Evolutionary conservation across 2,888 invertebrate genomes (phyloP).

Genomic region (Abrostola triplasia): DNA sequence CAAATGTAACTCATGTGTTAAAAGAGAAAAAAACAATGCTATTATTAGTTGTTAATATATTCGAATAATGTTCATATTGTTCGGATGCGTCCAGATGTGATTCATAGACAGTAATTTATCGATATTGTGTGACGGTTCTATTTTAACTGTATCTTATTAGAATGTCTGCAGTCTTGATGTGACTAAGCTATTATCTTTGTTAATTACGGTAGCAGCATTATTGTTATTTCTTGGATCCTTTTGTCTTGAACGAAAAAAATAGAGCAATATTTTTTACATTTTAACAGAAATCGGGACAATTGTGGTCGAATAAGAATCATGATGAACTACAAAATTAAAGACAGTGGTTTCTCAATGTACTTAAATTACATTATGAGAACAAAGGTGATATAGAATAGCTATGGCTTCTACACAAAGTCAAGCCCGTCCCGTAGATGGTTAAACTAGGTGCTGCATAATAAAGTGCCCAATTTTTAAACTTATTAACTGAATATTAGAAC

Average conservation of each 20-base stretch:
- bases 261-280: no score
- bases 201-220: not conserved
- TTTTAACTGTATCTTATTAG: slow-evolving; percentile 1
- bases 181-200: not conserved
- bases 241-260: no score
- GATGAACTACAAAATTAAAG: no score
- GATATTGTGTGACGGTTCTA: not conserved
- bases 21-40: slow-evolving; percentile 26
- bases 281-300: no score
- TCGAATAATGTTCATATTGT: slow-evolving; percentile 29
- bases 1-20: slow-evolving; percentile 51
- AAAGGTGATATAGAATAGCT: not conserved
- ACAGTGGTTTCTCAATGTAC: no score
- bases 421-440: not conserved
- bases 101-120: slow-evolving; percentile 5
- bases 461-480: no score
- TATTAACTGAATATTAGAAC: no score
- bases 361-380: no score
- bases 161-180: not conserved
- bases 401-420: not conserved
- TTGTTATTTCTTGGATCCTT: no score
- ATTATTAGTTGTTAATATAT: slow-evolving; percentile 42
- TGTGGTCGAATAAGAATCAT: no score
- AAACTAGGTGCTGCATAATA: no score
- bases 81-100: slow-evolving; percentile 32